Conservation (phyloP, 2,113 vertebrate genomes). For the human (Homo sapiens) region DNA sequence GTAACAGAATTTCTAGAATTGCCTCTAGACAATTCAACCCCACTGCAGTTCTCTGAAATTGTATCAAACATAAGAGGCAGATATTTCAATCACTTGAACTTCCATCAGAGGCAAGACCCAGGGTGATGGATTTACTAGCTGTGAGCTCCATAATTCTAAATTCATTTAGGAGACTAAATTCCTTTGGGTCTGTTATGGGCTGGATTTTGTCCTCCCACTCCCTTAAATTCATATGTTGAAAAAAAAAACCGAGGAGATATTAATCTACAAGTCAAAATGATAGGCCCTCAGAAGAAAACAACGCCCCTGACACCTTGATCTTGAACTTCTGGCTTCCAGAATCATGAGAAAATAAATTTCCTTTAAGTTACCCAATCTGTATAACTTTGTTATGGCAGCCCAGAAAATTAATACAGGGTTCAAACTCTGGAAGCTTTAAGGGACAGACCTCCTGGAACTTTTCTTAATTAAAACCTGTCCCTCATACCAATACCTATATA, state of each 20-base stretch:
- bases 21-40: not conserved
- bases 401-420: not conserved
- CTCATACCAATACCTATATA: not conserved
- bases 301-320: not conserved
- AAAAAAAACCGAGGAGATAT: not conserved
- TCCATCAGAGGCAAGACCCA: not conserved
- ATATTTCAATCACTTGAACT: not conserved
- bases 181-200: not conserved
- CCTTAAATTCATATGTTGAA: not conserved
- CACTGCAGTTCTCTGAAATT: not conserved
- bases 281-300: not conserved
- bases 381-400: not conserved
- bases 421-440: not conserved
- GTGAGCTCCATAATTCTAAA: not conserved
- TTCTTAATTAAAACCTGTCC: not conserved
- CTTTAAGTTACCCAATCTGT: not conserved
- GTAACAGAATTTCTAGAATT: not conserved
- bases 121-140: not conserved
- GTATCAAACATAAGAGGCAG: not conserved
- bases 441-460: not conserved
- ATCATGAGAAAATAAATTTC: not conserved
- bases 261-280: not conserved
- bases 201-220: accelerated
- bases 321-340: not conserved
- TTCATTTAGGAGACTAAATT: not conserved